phyloP scores from a whole-genome alignment of 2,888 invertebrate genomes.

The Apamea sordens region DNA sequence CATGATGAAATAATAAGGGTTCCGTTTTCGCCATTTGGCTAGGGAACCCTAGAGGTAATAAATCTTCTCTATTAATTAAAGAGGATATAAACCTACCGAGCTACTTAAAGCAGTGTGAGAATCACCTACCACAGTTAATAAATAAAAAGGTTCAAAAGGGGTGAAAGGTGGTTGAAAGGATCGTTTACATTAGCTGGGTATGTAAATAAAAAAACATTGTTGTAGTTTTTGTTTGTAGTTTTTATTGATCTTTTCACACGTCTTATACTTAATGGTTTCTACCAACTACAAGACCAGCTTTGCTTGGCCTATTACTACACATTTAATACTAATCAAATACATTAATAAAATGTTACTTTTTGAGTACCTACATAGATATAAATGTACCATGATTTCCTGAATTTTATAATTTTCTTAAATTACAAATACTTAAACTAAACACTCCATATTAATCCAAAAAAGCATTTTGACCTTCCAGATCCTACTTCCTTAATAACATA shows the following conservation, averaged over 20 bases:
- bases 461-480: conserved; percentile 4
- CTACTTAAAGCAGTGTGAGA: not conserved
- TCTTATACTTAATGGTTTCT: conserved; percentile 13
- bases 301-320: conserved; percentile 32
- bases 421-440: conserved; percentile 6
- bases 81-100: not conserved
- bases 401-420: conserved; percentile 12
- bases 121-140: not conserved
- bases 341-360: conserved; percentile 20
- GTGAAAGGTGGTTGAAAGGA: not conserved
- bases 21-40: not conserved
- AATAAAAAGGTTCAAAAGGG: not conserved
- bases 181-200: not conserved
- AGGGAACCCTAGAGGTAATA: not conserved
- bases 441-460: not conserved
- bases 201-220: conserved; percentile 28
- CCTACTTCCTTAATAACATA: conserved; percentile 1
- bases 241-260: conserved; percentile 31
- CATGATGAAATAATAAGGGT: not conserved
- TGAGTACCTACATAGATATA: conserved; percentile 5
- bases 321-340: conserved; percentile 29
- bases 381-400: conserved; percentile 39
- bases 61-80: not conserved
- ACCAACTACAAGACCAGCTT: too few species aligned
- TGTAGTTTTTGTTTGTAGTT: not conserved